Base-by-base conservation (phyloP, 2,888 invertebrate genomes). In the Pyrrhosoma nymphula region DNA sequence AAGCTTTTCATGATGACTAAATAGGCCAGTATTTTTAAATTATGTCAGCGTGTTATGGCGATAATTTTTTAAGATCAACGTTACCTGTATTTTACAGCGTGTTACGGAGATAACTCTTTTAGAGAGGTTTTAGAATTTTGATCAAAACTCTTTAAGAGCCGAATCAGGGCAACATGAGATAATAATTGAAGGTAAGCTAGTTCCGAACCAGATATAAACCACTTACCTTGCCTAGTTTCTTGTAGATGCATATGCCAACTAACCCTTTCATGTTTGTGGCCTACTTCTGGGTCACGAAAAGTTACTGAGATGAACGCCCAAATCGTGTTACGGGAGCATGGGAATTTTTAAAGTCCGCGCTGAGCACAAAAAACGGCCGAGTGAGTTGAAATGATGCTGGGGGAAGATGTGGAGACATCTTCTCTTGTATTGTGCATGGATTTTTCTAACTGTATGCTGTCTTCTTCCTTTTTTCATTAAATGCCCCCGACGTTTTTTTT, bases 301-400 rank as follows among this genome's bases (percentile, higher is more conserved):
- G 56, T 26, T 30, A 39, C 18, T 56, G 26, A 39, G 18, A 60
- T 39, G 63, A n/a, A 63, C 91, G 91, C 91, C 39, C 63, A 63
- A 91, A 63, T 91, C 91, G 60, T 91, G 63, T 91, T 91, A 91
- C 39, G 63, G 23, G 63, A 39, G 30, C 26, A 30, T 69, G n/a
- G 18, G 56, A 90, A 56, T 35, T 56, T 90, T 12, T 39, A 60
- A 60, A 60, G 35, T 91, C 23, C 35, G 14, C 35, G 39, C 35
- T n/a, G 69, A 69, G n/a, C n/a, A 69, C n/a, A n/a, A n/a, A 69
- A 69, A 82, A 82, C 26, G 14, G 12, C 14, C 35, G 30, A 18
- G 14, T 82, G 30, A 56, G 69, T 47, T n/a, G 75, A 93, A 75
- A 69, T 26, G 39, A 69, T 47, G n/a, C n/a, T 55, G 63, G 26